Conservation (phyloP, 2,113 vertebrate genomes). For the Laterallus jamaicensis region DNA sequence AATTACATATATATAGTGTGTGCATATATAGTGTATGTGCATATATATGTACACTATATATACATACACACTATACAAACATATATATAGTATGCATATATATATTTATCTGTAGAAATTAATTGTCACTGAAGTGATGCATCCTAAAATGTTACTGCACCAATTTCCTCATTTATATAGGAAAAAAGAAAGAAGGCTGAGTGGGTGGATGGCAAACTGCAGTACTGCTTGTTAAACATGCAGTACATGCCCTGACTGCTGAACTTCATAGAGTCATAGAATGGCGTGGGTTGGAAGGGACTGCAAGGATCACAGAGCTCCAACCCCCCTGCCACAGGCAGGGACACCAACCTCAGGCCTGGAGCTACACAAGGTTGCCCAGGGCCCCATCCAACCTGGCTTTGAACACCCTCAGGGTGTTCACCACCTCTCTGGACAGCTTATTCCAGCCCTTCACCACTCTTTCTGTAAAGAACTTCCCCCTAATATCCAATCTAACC, state of each 20-base stretch:
- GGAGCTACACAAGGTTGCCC: no score
- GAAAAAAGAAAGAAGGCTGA: not conserved
- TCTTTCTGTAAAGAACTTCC: no score
- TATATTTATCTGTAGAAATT: not conserved
- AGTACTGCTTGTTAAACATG: not conserved
- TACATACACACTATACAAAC: rapidly evolving
- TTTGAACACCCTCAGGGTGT: no score
- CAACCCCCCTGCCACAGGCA: no score
- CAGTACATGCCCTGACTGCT: not conserved
- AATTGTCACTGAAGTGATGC: not conserved
- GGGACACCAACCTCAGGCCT: no score
- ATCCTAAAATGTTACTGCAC: not conserved
- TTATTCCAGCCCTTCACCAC: no score
- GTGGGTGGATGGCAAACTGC: not conserved
- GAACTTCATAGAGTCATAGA: not conserved
- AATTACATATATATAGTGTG: not conserved
- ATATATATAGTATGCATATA: not conserved
- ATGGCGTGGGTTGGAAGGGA: no score
- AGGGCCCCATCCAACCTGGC: no score
- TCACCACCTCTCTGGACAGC: no score
- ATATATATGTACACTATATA: not conserved
- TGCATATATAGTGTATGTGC: rapidly evolving
- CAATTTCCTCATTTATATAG: not conserved
- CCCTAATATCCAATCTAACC: no score
- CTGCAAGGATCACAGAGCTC: no score